Conservation (phyloP, 2,113 vertebrate genomes). For the Phaetusa simplex region DNA sequence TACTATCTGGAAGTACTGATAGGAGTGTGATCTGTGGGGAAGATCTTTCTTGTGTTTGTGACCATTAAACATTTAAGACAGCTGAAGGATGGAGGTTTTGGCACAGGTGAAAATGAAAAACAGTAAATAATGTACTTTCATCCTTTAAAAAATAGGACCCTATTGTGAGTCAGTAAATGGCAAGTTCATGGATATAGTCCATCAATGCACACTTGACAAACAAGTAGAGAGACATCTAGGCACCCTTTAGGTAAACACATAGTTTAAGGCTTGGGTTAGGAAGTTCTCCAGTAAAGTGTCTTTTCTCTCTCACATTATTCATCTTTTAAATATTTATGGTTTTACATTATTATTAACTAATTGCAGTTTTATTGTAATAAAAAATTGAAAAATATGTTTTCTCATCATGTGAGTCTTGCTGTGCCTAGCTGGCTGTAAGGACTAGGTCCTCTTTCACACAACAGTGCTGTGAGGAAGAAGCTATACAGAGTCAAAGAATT, state of each 20-base stretch:
- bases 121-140: neutral
- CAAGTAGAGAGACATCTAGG: neutral
- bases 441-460: neutral
- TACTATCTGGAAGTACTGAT: neutral
- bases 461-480: neutral
- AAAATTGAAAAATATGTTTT: neutral
- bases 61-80: neutral
- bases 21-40: neutral
- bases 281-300: neutral
- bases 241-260: neutral
- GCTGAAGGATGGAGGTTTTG: neutral
- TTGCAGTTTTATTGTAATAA: neutral
- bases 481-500: neutral
- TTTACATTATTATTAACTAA: neutral
- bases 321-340: neutral
- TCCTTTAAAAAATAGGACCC: neutral
- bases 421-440: neutral
- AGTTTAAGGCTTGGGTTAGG: neutral
- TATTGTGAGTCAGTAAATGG: neutral
- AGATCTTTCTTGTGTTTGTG: neutral
- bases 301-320: neutral
- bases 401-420: neutral
- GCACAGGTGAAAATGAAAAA: neutral
- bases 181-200: neutral
- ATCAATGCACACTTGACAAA: neutral